Percentiles rank a stretch among this genome's conserved stretches.
Conservation (phyloP, 2,113 vertebrate species). For the Semicossyphus pulcher region DNA sequence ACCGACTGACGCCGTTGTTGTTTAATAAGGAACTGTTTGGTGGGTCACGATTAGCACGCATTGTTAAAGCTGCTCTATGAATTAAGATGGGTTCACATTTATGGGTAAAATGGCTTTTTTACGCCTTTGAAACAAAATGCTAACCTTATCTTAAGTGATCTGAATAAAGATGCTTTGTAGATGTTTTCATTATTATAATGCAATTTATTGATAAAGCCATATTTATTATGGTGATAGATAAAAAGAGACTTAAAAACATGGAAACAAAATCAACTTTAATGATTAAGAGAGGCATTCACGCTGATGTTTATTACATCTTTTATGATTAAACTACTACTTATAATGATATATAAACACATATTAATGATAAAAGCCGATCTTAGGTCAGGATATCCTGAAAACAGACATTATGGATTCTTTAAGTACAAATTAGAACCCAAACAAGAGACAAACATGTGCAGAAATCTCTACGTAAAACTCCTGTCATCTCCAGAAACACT, state of each 20-base stretch:
- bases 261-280: conserved; percentile 30
- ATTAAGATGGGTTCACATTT: conserved; percentile 58
- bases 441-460: conserved; percentile 61
- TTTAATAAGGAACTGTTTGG: conserved; percentile 83
- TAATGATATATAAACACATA: not conserved
- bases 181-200: conserved; percentile 53
- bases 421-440: conserved; percentile 76
- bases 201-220: conserved; percentile 38
- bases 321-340: not conserved
- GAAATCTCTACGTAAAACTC: conserved; percentile 73
- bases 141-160: conserved; percentile 57
- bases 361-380: not conserved
- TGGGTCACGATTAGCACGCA: conserved; percentile 77
- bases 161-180: conserved; percentile 49
- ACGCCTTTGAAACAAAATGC: conserved; percentile 65
- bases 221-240: conserved; percentile 38
- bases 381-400: not conserved
- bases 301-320: not conserved
- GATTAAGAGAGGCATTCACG: not conserved
- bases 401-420: not conserved
- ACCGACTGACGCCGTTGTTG: conserved; percentile 80
- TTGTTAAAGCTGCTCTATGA: conserved; percentile 58
- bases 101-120: conserved; percentile 48
- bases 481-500: conserved; percentile 82
- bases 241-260: conserved; percentile 25